Base-by-base conservation (phyloP, 53 echinoderm and acorn worm genomes). In the Actinopyga echinites region DNA sequence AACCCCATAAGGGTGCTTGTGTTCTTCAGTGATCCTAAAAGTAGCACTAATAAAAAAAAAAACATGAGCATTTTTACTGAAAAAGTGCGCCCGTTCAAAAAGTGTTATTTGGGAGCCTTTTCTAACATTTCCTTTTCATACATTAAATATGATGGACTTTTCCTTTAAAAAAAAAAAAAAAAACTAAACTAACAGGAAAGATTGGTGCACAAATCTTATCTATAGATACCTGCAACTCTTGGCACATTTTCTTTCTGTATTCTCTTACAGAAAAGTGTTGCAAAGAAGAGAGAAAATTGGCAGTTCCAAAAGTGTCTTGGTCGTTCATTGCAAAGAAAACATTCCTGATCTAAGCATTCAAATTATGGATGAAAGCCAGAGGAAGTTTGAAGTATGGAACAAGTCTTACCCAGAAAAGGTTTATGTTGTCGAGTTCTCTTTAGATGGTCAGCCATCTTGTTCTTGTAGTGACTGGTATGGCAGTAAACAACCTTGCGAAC, bases 361-460 rank as follows among this genome's bases (percentile, higher is more conserved):
- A 15, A 26, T 71, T 10, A 0, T 71, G 20, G 71, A 71, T 19
- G 71, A 44, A n/a, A 8, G 38, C 8, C 42, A 10, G 15, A 42
- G 71, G 22, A 71, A 71, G 71, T 71, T 71, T 25, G 45, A 71
- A 71, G 71, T 44, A 22, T 22, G 24, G n/a, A 34, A 40, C 24
- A 26, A 26, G 1, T 10, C 22, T 11, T 11, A 13, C 13, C 11
- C 71, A 12, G 42, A n/a, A 23, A 71, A 71, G 40, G 21, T 40
- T 9, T 22, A 71, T 22, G 21, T 28, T 20, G 71, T 71, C 2
- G 71, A 71, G 6, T 71, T 71, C 21, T n/a, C 2, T 44, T 44
- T 42, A 22, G 15, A 24, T 71, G 71, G 71, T 71, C 45, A 43
- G 40, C 71, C 71, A 43, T n/a, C 13, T 10, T 71, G 71, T 71